Conservation (phyloP, 2,888 invertebrate genomes). For the Idaea straminata region DNA sequence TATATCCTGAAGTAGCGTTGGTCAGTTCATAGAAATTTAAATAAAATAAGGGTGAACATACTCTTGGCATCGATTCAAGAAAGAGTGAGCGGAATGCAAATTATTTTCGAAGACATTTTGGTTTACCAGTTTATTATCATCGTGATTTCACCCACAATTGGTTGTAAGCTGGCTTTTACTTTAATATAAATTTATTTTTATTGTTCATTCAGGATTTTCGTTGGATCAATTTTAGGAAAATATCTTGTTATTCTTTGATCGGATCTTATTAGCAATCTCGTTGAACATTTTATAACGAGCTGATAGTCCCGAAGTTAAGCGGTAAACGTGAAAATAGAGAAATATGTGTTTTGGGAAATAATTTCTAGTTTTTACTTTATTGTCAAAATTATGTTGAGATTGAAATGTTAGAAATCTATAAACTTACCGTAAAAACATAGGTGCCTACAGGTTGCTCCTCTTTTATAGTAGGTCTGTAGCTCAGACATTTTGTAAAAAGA, state of each 20-base stretch:
- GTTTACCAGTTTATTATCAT: not conserved
- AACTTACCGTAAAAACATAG: slow-evolving; percentile 85
- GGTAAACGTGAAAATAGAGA: too few species aligned
- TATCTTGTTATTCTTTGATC: not conserved
- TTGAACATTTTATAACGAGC: too few species aligned
- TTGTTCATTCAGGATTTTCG: not conserved
- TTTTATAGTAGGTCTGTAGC: slow-evolving; percentile 89
- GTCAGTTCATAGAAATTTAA: not conserved
- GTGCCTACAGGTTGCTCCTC: slow-evolving; percentile 88
- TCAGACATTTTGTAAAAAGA: slow-evolving; percentile 89
- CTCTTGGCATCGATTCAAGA: not conserved
- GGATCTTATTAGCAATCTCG: not conserved
- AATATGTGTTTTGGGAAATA: too few species aligned
- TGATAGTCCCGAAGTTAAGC: too few species aligned
- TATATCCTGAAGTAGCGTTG: not conserved
- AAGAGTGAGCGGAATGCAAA: not conserved
- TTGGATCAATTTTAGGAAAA: not conserved
- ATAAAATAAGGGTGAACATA: not conserved
- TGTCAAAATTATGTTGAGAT: too few species aligned
- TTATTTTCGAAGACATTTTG: not conserved
- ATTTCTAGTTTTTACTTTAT: not conserved
- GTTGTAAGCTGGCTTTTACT: not conserved
- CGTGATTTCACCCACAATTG: not conserved
- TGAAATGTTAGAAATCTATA: not conserved
- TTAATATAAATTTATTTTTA: not conserved